Base-by-base conservation (phyloP, 2,888 invertebrate species). In the Heliconius hortense region DNA sequence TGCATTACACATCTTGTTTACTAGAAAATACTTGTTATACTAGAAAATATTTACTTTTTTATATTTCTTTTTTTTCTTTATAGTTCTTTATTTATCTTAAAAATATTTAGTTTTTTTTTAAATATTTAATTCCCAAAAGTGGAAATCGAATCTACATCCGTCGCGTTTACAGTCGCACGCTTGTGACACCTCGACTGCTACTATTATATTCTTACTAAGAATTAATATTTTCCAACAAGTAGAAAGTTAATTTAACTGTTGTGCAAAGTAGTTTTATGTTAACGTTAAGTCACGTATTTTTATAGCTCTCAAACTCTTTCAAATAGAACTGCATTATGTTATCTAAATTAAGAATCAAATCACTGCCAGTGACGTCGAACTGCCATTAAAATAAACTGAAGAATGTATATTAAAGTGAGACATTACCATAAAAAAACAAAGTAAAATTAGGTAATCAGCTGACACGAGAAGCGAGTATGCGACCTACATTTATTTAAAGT, bases 361-460 rank as follows among this genome's bases (percentile, higher is more conserved):
- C 48, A 18, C 64, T 13, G 18, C 67, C 26, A 48, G 2, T 67
- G 67, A 67, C 67, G 43, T 67, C 67, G 31, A 35, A n/a, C 18
- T 48, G 18, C 48, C n/a, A 68, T 64, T 68, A 62, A 68, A 62
- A 62, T 74, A 60, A 28, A 35, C 53, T 72, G 31, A 53, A 35
- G 48, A 56, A 72, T 24, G 18, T 28, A 15, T 53, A 24, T 24
- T 8, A 64, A 35, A 13, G n/a, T 56, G 35, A 39, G 64, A 56
- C 24, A 48, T 53, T 24, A 24, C 21, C 35, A 73, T 64, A 72
- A 21, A 59, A 62, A 75, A 62, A 59, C 31, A 64, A 69, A 35
- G 18, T 75, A 75, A 75, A 70, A 72, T 77, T 77, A 73, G 69
- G 75, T 75, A 73, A 77, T 72, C 72, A 73, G 39, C 67, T 62